A percentile compares a stretch with the other conserved stretches of the same genome.
phyloP scores from a whole-genome alignment of 2,113 vertebrate species.

The Halichoeres trimaculatus region DNA sequence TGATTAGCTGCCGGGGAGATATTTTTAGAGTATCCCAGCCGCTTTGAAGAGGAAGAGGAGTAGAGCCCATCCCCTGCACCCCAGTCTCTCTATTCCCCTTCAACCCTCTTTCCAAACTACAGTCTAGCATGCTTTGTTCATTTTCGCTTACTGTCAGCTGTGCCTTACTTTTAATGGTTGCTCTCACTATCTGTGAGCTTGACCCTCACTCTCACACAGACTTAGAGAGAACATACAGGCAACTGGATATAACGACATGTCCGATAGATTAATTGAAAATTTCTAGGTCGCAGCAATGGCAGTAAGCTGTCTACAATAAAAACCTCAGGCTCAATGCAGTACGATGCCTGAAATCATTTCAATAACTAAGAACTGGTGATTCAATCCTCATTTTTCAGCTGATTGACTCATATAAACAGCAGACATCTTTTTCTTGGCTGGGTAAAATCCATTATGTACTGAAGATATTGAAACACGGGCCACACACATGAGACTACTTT shows the following conservation, averaged over 20 bases:
- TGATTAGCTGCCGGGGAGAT: slow-evolving; percentile 74
- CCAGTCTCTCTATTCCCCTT: slow-evolving; percentile 18
- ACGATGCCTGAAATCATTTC: slow-evolving; percentile 23
- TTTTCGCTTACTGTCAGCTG: slow-evolving; percentile 47
- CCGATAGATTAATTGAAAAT: slow-evolving; percentile 12
- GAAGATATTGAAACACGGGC: slow-evolving; percentile 12
- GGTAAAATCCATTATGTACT: slow-evolving; percentile 38
- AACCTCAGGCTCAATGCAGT: background rate
- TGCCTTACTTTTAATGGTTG: slow-evolving; percentile 49
- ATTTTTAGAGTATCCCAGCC: slow-evolving; percentile 77
- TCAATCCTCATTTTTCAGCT: slow-evolving; percentile 30
- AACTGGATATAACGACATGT: background rate
- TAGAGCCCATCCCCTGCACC: slow-evolving; percentile 28
- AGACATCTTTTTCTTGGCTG: slow-evolving; percentile 14
- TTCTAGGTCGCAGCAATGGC: background rate
- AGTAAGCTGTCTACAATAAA: slow-evolving; percentile 1
- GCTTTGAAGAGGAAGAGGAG: slow-evolving; percentile 75
- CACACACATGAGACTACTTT: background rate
- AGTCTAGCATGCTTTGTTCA: slow-evolving; percentile 66
- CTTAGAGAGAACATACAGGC: background rate
- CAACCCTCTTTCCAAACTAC: slow-evolving; percentile 36
- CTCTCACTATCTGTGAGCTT: slow-evolving; percentile 11
- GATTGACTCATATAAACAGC: slow-evolving; percentile 30
- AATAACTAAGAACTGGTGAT: slow-evolving; percentile 27
- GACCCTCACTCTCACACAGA: slow-evolving; percentile 6